phyloP scores from a whole-genome alignment of 2,888 invertebrate species.

The Oligia strigilis region DNA sequence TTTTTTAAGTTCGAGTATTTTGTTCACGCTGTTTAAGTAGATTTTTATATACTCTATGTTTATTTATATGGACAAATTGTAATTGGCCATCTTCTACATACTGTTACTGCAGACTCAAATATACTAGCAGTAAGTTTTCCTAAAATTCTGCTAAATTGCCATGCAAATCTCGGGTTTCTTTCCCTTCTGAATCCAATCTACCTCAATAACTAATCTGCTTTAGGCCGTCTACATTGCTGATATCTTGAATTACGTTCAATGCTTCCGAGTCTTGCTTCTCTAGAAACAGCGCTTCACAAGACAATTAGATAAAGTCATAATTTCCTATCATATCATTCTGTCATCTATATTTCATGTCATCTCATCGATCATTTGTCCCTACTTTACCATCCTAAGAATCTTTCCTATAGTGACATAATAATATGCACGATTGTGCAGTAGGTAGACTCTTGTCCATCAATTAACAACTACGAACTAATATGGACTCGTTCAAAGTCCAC shows the following conservation, averaged over 20 bases:
- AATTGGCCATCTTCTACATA: background rate
- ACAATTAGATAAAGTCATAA: background rate
- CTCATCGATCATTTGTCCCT: background rate
- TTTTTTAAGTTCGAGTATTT: background rate
- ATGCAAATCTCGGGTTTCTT: background rate
- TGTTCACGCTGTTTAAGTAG: background rate
- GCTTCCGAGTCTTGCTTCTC: background rate
- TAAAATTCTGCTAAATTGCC: background rate
- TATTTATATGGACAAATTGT: background rate
- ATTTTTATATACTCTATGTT: background rate
- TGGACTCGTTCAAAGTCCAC: background rate
- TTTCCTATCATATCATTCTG: background rate
- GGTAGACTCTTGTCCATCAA: background rate
- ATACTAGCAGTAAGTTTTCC: background rate
- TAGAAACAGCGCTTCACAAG: background rate
- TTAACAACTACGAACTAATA: conserved; percentile 11
- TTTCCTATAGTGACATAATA: background rate
- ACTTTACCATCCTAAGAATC: background rate
- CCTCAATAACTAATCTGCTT: background rate
- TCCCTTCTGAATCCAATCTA: background rate
- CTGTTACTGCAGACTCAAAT: background rate
- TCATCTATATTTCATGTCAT: background rate
- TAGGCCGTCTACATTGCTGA: background rate
- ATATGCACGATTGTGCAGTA: background rate
- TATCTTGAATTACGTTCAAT: background rate